Conservation (phyloP, 2,797 vertebrate species). For the Telmatherina bonti region DNA sequence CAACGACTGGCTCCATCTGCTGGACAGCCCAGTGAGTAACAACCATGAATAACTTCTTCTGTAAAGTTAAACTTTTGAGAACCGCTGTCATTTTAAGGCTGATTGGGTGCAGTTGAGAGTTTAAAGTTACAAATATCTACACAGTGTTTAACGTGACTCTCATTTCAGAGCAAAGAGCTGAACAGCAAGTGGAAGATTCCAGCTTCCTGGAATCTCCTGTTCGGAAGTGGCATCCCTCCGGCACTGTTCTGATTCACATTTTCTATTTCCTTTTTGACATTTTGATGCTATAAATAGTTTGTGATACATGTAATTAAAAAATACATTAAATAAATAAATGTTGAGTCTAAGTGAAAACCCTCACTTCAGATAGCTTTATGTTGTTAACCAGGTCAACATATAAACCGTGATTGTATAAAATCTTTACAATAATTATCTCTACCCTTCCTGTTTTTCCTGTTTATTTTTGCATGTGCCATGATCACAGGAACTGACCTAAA, state of each 20-base stretch:
- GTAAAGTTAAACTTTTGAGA: background rate
- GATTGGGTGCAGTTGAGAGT: background rate
- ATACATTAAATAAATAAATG: background rate
- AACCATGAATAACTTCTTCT: background rate
- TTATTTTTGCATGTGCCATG: conserved; percentile 5
- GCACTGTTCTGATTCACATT: conserved; percentile 87
- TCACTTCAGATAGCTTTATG: background rate
- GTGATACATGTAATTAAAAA: background rate
- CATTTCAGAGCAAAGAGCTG: conserved; percentile 65
- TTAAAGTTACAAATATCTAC: background rate
- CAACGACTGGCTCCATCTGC: conserved; percentile 93
- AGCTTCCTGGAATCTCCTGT: conserved; percentile 93
- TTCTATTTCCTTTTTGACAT: background rate
- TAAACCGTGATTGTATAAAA: background rate
- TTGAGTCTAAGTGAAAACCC: too few relatives aligned
- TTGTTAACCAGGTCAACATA: background rate
- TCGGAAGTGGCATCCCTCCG: conserved; percentile 92
- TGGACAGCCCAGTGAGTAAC: conserved; percentile 86
- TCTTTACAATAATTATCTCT: background rate
- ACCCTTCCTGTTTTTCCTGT: background rate
- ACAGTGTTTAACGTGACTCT: conserved; percentile 4
- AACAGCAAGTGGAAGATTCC: conserved; percentile 89
- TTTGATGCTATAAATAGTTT: conserved; percentile 2
- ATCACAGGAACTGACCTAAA: conserved; percentile 7
- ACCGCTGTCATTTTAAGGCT: background rate